Conservation (phyloP, 2,113 vertebrate species). For the Orycteropus afer region DNA sequence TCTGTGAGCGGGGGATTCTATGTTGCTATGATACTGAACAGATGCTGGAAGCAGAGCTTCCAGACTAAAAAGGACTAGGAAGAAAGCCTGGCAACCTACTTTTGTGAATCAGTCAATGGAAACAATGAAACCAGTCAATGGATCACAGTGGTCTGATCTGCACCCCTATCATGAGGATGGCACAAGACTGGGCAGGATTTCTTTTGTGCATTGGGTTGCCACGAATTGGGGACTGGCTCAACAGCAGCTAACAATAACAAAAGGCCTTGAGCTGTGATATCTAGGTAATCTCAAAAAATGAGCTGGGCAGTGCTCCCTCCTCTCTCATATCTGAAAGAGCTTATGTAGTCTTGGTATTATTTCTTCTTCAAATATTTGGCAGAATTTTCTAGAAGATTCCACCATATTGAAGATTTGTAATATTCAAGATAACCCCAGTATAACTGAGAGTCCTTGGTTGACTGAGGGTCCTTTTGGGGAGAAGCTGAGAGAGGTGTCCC, state of each 20-base stretch:
- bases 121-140: too few relatives aligned
- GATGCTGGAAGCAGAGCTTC: not conserved
- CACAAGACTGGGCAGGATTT: not conserved
- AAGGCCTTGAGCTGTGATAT: not conserved
- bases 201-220: not conserved
- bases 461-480: not conserved
- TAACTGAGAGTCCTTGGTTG: not conserved
- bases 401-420: not conserved
- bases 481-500: not conserved
- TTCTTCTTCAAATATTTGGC: slow-evolving; percentile 6
- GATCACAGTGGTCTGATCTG: not conserved
- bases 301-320: not conserved
- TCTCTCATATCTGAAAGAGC: not conserved
- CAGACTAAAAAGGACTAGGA: not conserved
- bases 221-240: not conserved
- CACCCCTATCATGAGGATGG: not conserved
- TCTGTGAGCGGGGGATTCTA: not conserved
- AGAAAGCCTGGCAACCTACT: not conserved
- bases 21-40: not conserved
- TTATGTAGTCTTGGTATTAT: not conserved
- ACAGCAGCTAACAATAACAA: not conserved
- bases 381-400: not conserved
- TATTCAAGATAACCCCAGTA: not conserved
- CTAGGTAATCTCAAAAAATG: not conserved
- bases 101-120: not conserved